phyloP scores from a whole-genome alignment of 2,888 invertebrate species.

The Saturnia pavonia region DNA sequence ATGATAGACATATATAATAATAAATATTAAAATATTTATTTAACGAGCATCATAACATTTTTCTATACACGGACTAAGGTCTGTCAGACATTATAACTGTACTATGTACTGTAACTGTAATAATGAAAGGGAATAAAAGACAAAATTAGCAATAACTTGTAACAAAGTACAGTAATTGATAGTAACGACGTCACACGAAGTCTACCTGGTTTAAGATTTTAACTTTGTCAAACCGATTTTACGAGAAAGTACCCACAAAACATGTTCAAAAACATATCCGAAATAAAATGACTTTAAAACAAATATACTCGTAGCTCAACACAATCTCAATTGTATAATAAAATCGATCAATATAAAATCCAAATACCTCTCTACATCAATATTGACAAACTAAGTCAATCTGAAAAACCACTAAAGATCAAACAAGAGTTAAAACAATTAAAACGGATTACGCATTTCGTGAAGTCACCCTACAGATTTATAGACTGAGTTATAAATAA shows the following conservation, averaged over 20 bases:
- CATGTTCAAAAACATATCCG: no score
- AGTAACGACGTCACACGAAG: background rate
- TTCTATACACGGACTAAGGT: constrained; percentile 29
- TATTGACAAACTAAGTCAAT: background rate
- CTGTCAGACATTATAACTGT: constrained; percentile 21
- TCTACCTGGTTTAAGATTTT: no score
- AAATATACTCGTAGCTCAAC: no score
- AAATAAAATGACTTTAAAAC: no score
- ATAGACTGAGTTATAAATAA: constrained; percentile 32
- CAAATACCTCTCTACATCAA: no score
- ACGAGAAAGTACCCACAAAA: no score
- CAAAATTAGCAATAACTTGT: background rate
- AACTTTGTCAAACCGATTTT: no score
- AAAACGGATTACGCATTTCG: constrained; percentile 10
- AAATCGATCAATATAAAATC: no score
- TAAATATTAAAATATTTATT: constrained; percentile 41
- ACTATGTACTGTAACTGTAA: background rate
- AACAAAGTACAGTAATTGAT: background rate
- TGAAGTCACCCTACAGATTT: constrained; percentile 26
- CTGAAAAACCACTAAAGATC: background rate
- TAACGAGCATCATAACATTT: constrained; percentile 25
- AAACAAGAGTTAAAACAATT: constrained; percentile 7
- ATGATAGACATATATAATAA: constrained; percentile 25
- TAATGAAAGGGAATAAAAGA: background rate
- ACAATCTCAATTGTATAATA: no score